phyloP scores from a whole-genome alignment of 2,888 invertebrate species.

The Steromphala cineraria region DNA sequence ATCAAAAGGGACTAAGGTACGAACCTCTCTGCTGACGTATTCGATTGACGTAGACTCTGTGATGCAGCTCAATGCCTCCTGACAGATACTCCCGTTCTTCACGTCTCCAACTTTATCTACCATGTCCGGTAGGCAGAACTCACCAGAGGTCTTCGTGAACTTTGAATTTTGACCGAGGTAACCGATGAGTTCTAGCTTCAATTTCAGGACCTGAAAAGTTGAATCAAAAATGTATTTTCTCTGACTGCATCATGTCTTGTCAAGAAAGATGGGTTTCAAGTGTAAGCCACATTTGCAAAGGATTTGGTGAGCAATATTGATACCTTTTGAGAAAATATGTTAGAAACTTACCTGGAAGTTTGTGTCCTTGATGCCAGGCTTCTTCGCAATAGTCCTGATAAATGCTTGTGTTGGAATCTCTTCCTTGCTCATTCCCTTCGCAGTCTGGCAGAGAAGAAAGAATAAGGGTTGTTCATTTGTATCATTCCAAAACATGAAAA shows the following conservation, averaged over 20 bases:
- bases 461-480: background rate
- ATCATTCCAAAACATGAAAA: background rate
- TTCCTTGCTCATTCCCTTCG: slow-evolving; percentile 78
- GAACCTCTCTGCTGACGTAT: slow-evolving; percentile 81
- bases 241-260: no score
- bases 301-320: no score
- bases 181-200: slow-evolving; percentile 87
- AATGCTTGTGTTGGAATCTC: slow-evolving; percentile 86
- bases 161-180: slow-evolving; percentile 83
- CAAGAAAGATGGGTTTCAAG: no score
- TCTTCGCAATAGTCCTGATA: slow-evolving; percentile 83
- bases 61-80: slow-evolving; percentile 84
- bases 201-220: slow-evolving; percentile 82
- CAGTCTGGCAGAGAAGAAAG: slow-evolving; percentile 43
- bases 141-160: slow-evolving; percentile 82
- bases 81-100: slow-evolving; percentile 84
- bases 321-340: background rate
- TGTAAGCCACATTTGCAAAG: no score
- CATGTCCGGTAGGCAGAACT: slow-evolving; percentile 86
- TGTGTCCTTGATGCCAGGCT: slow-evolving; percentile 91
- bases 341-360: slow-evolving; percentile 85
- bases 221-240: no score
- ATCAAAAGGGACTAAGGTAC: background rate
- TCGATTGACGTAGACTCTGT: slow-evolving; percentile 88
- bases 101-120: slow-evolving; percentile 90